phyloP scores from a whole-genome alignment of 2,797 vertebrate species.

The Hippocampus kuda region DNA sequence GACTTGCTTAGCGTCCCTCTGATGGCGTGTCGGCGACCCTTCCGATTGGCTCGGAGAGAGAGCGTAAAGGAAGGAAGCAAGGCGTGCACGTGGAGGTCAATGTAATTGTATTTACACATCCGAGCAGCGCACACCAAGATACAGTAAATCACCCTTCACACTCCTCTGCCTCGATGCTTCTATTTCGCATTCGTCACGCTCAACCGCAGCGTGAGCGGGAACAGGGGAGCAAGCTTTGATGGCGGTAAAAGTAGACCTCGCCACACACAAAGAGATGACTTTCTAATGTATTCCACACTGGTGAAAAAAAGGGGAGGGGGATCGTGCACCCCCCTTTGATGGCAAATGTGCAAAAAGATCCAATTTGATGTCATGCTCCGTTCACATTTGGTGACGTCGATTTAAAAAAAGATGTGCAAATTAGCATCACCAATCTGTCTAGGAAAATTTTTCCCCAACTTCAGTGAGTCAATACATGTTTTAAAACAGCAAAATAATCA shows the following conservation, averaged over 20 bases:
- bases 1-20: neutral
- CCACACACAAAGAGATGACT: neutral
- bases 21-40: neutral
- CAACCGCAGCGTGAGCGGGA: neutral
- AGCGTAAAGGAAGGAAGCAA: conserved; percentile 2
- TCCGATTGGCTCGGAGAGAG: neutral
- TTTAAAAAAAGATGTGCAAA: no score
- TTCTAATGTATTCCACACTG: neutral
- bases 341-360: neutral
- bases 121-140: conserved; percentile 26
- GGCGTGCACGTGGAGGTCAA: neutral
- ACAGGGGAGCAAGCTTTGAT: neutral
- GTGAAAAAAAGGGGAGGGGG: neutral
- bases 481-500: neutral
- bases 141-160: conserved; percentile 40
- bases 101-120: conserved; percentile 43
- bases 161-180: conserved; percentile 10
- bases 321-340: no score
- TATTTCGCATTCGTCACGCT: neutral
- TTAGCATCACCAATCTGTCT: neutral
- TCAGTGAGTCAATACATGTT: neutral
- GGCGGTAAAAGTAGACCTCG: neutral
- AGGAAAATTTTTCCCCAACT: neutral
- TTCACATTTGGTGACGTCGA: neutral
- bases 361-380: neutral